Percentiles rank a stretch among this genome's conserved stretches.
Evolutionary conservation across 2,888 invertebrate species (phyloP).

Genomic region (Andricus quercusramuli): DNA sequence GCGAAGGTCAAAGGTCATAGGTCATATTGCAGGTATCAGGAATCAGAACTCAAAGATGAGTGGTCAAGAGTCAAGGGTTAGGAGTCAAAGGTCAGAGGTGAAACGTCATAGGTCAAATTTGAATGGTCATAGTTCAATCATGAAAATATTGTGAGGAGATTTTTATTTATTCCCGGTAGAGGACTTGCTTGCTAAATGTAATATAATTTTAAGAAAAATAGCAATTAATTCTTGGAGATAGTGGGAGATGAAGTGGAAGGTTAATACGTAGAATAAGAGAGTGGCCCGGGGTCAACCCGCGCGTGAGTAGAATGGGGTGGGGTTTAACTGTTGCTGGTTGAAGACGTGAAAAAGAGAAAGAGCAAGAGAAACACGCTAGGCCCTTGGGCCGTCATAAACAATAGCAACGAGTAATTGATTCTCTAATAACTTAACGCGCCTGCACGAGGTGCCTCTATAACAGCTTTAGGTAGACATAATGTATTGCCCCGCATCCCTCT

Average conservation of each 20-base stretch:
- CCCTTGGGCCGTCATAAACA: conserved; percentile 77
- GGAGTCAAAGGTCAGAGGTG: too few species aligned
- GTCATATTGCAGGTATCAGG: too few species aligned
- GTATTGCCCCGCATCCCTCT: conserved; percentile 68
- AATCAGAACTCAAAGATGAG: too few species aligned
- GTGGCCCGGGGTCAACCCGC: conserved; percentile 52
- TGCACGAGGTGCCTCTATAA: conserved; percentile 68
- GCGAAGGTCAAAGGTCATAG: too few species aligned
- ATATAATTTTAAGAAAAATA: neutral
- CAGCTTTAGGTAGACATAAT: conserved; percentile 73
- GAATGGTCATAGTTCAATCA: too few species aligned
- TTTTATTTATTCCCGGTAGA: too few species aligned
- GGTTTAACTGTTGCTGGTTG: conserved; percentile 35
- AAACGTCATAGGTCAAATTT: too few species aligned
- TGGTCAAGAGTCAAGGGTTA: too few species aligned
- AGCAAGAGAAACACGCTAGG: conserved; percentile 60
- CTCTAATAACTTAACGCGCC: conserved; percentile 78
- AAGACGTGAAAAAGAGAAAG: conserved; percentile 46
- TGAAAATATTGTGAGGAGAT: too few species aligned
- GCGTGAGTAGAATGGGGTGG: conserved; percentile 35
- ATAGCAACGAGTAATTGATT: conserved; percentile 78
- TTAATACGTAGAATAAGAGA: conserved; percentile 47
- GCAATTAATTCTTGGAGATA: conserved; percentile 24
- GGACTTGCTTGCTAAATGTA: neutral
- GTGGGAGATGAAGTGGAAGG: conserved; percentile 44